Evolutionary conservation across 2,888 invertebrate species (phyloP), one percentile per base, ranked within the genome.

Genomic region (Crossocerus cetratus): DNA sequence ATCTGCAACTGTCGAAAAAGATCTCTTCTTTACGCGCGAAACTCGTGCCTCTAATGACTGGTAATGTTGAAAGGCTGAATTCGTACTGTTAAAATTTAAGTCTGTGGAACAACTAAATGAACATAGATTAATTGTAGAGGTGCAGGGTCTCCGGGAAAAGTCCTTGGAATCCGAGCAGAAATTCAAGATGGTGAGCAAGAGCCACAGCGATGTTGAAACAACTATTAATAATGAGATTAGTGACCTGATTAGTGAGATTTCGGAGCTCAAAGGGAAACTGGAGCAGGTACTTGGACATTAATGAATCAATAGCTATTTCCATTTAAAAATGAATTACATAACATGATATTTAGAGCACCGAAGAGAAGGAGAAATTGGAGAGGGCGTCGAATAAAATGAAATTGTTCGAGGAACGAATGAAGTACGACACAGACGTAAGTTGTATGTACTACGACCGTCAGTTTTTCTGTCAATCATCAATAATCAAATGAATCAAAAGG

Each of bases 131-230:
- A 2, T 42, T 21, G 1, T 32, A 89, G 88, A 88, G 54, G 91
- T 96, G 63, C 93, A 95, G 83, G 93, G 93, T 2, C 90, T 95
- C 64, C 92, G 95, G 78, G 93, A 95, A 77, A 92, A 93, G 83
- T 92, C 92, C 60, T 93, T 94, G 91, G 92, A 93, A 72, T 86
- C 94, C 45, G 93, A 93, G 77, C 92, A 93, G 81, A 93, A 93
- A 80, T 94, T 94, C 87, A 94, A 95, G 80, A 85, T 91, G 91
- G 86, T 90, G 80, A 74, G 91, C 91, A 82, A 93, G 92, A 90
- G 91, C 90, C 77, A 93, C 91, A 90, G 92, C 91, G 93, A 92
- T 90, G 89, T 92, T 85, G 84, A 91, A 92, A 84, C 90, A 90
- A 78, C 49, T 54, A 92, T 92, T 84, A 92, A 92, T 86, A 92